Percentiles rank a stretch among this genome's conserved stretches.
Conservation (phyloP, 2,113 vertebrate species). For the Balaeniceps rex region DNA sequence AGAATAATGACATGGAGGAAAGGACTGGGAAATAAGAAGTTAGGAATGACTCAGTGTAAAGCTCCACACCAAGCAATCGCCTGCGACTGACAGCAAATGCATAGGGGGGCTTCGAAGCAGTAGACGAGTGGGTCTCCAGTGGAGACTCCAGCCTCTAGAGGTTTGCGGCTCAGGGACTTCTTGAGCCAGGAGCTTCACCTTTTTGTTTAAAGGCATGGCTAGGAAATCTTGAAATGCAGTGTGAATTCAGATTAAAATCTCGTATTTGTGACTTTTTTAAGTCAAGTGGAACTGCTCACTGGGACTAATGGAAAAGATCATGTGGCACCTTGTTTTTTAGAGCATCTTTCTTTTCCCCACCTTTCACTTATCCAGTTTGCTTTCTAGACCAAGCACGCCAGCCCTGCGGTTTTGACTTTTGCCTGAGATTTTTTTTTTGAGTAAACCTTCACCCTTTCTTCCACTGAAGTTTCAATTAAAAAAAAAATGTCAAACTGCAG, state of each 20-base stretch:
- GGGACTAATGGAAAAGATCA: neutral
- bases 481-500: neutral
- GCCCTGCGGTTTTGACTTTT: neutral
- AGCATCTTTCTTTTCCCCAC: neutral
- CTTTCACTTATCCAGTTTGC: neutral
- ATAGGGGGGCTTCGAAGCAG: neutral
- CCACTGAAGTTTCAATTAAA: neutral
- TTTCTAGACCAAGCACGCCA: neutral
- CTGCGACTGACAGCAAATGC: neutral
- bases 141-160: neutral
- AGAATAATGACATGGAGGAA: neutral
- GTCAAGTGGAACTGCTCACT: neutral
- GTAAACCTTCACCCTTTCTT: neutral
- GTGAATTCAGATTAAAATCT: neutral
- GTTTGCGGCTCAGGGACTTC: neutral
- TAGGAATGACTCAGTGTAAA: neutral
- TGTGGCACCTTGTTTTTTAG: neutral
- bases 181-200: neutral
- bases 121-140: neutral
- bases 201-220: neutral
- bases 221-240: neutral
- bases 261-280: neutral
- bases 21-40: neutral
- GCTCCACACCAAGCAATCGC: neutral
- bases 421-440: neutral